Evolutionary conservation across 2,113 vertebrate genomes (phyloP).

Genomic region (Oceanodroma tethys): DNA sequence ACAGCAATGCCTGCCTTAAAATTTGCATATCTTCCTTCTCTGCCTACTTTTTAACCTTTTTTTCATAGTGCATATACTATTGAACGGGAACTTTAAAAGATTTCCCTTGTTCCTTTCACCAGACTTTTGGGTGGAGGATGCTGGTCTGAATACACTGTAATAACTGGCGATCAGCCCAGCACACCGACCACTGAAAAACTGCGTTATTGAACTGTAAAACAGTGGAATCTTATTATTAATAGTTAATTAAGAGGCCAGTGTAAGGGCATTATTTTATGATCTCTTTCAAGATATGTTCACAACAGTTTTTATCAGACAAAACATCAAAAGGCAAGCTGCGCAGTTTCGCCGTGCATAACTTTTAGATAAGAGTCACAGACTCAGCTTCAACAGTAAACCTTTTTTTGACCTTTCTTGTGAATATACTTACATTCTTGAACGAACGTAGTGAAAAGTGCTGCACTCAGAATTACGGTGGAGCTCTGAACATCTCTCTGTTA

Average conservation of each 20-base stretch:
- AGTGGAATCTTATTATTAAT: slow-evolving; percentile 23
- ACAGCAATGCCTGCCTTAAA: neutral
- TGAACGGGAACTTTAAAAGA: neutral
- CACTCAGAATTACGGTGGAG: neutral
- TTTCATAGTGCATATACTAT: neutral
- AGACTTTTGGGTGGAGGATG: neutral
- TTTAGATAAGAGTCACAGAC: neutral
- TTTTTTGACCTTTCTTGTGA: neutral
- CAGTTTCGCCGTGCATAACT: neutral
- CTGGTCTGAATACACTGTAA: slow-evolving; percentile 16
- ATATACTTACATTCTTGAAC: neutral
- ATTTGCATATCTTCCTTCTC: neutral
- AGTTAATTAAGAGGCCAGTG: slow-evolving; percentile 63
- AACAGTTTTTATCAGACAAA: slow-evolving; percentile 47
- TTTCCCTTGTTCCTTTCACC: neutral
- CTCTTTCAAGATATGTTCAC: slow-evolving; percentile 44
- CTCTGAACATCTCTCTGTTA: neutral
- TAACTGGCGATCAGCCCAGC: slow-evolving; percentile 13
- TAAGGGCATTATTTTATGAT: slow-evolving; percentile 53
- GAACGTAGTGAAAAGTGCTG: neutral
- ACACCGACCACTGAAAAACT: slow-evolving; percentile 34
- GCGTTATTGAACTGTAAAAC: slow-evolving; percentile 35
- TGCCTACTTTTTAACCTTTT: neutral
- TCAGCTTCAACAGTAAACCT: neutral
- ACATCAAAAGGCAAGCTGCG: slow-evolving; percentile 29